Evolutionary conservation across 2,797 vertebrate genomes (phyloP).

Genomic region (Miichthys miiuy): DNA sequence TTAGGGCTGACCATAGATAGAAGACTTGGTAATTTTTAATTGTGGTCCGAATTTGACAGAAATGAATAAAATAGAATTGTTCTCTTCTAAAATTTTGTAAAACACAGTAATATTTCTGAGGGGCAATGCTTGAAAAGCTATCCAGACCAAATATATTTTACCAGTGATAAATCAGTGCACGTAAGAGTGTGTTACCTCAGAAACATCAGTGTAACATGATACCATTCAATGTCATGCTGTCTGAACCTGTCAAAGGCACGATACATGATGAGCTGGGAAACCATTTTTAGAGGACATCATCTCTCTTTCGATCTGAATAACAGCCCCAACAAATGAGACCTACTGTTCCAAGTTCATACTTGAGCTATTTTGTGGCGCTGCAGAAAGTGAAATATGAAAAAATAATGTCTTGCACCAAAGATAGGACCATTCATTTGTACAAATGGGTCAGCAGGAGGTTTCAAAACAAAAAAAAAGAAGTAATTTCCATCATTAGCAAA

Average conservation of each 20-base stretch:
- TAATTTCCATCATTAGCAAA: background rate
- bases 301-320: background rate
- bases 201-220: background rate
- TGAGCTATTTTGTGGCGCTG: too few relatives aligned
- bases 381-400: too few relatives aligned
- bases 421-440: too few relatives aligned
- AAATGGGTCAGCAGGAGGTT: too few relatives aligned
- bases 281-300: background rate
- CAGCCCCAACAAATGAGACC: background rate
- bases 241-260: slow-evolving; percentile 19
- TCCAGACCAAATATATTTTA: slow-evolving; percentile 1
- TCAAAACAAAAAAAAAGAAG: too few relatives aligned
- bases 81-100: background rate
- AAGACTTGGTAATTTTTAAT: background rate
- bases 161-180: background rate
- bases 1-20: background rate
- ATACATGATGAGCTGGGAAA: background rate
- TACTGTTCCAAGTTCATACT: too few relatives aligned
- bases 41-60: background rate
- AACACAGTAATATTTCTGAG: background rate
- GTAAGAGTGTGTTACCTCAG: slow-evolving; percentile 2
- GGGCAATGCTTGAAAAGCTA: background rate
- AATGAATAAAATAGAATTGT: background rate
- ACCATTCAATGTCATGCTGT: background rate
- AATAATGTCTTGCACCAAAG: too few relatives aligned